Conservation (phyloP, 2,888 invertebrate genomes). For the Phyto melanocephala region DNA sequence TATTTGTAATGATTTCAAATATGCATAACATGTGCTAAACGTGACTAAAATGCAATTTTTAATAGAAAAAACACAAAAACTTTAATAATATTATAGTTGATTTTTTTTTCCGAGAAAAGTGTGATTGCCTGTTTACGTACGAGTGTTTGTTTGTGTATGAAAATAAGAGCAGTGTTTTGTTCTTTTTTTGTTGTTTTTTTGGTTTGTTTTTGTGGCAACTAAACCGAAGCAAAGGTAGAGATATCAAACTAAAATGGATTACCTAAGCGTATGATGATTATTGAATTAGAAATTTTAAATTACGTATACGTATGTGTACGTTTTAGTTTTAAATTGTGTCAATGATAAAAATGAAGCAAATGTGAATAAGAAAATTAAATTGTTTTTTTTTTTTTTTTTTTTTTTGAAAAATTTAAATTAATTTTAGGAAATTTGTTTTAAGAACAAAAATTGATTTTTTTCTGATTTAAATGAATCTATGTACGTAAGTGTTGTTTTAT, state of each 20-base stretch:
- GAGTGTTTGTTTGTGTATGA: background rate
- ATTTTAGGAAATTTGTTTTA: background rate
- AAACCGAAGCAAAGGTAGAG: slow-evolving; percentile 34
- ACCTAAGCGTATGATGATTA: slow-evolving; percentile 60
- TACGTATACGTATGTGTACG: slow-evolving; percentile 33
- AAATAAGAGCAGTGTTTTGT: background rate
- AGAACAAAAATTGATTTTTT: no score
- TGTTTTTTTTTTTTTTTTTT: no score
- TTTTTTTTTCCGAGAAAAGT: background rate
- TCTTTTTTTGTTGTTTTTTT: background rate
- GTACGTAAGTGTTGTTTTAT: no score
- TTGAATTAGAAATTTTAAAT: slow-evolving; percentile 54
- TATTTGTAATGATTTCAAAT: slow-evolving; percentile 65
- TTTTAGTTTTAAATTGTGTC: slow-evolving; percentile 25
- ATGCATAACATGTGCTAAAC: slow-evolving; percentile 65
- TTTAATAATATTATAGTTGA: slow-evolving; percentile 2
- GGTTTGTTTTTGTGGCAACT: slow-evolving; percentile 2
- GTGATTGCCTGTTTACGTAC: background rate
- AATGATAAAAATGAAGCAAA: background rate
- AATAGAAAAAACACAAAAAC: slow-evolving; percentile 21
- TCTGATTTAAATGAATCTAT: no score
- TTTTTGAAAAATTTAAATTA: no score
- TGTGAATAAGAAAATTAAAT: background rate
- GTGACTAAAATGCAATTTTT: slow-evolving; percentile 61
- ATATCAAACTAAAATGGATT: slow-evolving; percentile 54